Evolutionary conservation across 2,797 vertebrate species (phyloP).

Genomic region (Poecilia gillii): DNA sequence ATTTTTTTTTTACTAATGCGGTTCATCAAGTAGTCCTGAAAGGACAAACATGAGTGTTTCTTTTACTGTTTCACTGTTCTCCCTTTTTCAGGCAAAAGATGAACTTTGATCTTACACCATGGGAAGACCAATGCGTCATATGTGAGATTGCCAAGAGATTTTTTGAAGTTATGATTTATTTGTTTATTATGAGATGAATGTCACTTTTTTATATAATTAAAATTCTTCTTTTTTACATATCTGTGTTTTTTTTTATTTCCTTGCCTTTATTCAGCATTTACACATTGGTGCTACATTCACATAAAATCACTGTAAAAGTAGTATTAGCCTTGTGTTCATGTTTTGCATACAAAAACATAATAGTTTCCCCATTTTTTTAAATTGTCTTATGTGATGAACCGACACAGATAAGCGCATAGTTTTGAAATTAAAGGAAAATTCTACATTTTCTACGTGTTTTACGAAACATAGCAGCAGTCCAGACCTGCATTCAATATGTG

Average conservation of each 20-base stretch:
- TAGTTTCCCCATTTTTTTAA: background rate
- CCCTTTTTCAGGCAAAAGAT: conserved; percentile 28
- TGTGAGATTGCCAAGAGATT: background rate
- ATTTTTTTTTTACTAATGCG: background rate
- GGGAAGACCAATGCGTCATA: background rate
- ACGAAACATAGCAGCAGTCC: background rate
- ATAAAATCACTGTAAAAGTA: background rate
- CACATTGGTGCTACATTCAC: background rate
- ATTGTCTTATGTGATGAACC: background rate
- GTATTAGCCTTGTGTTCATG: background rate
- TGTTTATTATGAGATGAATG: background rate
- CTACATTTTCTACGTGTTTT: background rate
- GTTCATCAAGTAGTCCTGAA: background rate
- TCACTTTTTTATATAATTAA: conserved; percentile 21
- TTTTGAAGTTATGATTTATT: background rate
- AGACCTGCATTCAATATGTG: background rate
- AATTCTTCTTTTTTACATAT: background rate
- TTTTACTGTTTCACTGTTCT: too few species aligned
- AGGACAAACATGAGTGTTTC: too few species aligned
- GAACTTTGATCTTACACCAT: conserved; percentile 15
- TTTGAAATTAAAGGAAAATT: background rate
- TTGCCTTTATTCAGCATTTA: background rate
- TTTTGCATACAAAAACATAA: background rate
- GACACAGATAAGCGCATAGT: background rate
- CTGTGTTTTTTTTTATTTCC: background rate